Evolutionary conservation across 2,113 vertebrate genomes (phyloP), one percentile per base, ranked within the genome.

Genomic region (Phyllostomus discolor): DNA sequence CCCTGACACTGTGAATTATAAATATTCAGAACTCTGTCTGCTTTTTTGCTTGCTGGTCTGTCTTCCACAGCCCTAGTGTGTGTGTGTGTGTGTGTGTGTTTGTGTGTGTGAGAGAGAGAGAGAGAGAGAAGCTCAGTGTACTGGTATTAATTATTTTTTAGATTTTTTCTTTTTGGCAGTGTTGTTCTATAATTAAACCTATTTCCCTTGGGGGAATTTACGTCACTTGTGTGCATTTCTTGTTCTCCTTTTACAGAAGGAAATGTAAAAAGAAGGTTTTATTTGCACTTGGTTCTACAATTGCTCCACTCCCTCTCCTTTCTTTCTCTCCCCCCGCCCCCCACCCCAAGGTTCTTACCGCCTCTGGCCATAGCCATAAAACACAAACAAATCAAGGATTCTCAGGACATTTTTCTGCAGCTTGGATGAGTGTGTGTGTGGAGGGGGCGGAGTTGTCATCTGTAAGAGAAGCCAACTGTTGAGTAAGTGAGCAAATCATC

Each of bases 101-200:
- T 62, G 66, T 72, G 78, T 64, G 54, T 22, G 54, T 22, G 52
- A 43, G 43, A 43, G 43, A 43, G 41, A 43, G 43, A 43, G 43
- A 43, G 8, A 43, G 43, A 50, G 31, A 31, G 16, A 19, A 17
- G n/a, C 79, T 95, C 54, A 28, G 87, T 92, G 88, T 87, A 87
- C 88, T 94, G 76, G 50, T 96, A 97, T 97, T 97, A 95, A 97
- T 97, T 98, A 96, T 98, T 98, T 95, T 97, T 92, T 59, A 95
- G 79, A 67, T 81, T 91, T 93, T 93, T 81, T 35, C 57, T 75
- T 67, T 73, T 82, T 85, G 73, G 75, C 90, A 97, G 72, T 92
- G 91, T 96, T 97, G 91, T 97, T 97, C 91, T 97, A 91, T 97
- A 98, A 98, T 98, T 97, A 98, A 98, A 96, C 95, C 85, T 88